Evolutionary conservation across 2,113 vertebrate species (phyloP).

Genomic region (Columbina picui): DNA sequence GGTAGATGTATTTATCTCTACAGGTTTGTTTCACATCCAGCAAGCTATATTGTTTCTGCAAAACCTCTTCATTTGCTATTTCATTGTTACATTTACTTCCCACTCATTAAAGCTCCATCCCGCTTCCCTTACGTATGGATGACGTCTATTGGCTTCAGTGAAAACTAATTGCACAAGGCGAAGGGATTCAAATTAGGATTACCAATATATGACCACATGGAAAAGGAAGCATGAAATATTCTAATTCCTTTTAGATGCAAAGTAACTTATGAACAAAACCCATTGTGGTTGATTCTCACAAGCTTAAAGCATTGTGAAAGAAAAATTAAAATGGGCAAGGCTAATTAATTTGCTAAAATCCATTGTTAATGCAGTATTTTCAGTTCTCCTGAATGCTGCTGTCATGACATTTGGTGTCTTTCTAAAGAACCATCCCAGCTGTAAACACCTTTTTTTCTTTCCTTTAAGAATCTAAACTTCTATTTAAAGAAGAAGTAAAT

Average conservation of each 20-base stretch:
- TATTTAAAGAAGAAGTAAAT: conserved; percentile 21
- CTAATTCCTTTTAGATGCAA: conserved; percentile 64
- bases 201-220: conserved; percentile 27
- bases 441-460: conserved; percentile 34
- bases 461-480: not conserved
- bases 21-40: not conserved
- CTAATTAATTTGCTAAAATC: conserved; percentile 68
- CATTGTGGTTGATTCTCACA: conserved; percentile 46
- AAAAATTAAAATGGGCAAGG: conserved; percentile 55
- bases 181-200: conserved; percentile 53
- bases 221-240: conserved; percentile 61
- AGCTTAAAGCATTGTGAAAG: conserved; percentile 48
- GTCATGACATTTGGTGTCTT: conserved; percentile 54
- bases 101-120: conserved; percentile 42
- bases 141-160: not conserved
- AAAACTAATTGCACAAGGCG: conserved; percentile 37
- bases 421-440: conserved; percentile 40
- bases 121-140: conserved; percentile 28
- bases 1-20: conserved; percentile 30
- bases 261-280: conserved; percentile 53
- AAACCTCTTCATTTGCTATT: conserved; percentile 46
- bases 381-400: conserved; percentile 41
- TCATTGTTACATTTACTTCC: conserved; percentile 49
- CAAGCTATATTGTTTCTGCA: conserved; percentile 13
- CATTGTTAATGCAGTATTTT: conserved; percentile 50